Base-by-base conservation (phyloP, 1,140 invertebrate species). In the Micrasema minimum region DNA sequence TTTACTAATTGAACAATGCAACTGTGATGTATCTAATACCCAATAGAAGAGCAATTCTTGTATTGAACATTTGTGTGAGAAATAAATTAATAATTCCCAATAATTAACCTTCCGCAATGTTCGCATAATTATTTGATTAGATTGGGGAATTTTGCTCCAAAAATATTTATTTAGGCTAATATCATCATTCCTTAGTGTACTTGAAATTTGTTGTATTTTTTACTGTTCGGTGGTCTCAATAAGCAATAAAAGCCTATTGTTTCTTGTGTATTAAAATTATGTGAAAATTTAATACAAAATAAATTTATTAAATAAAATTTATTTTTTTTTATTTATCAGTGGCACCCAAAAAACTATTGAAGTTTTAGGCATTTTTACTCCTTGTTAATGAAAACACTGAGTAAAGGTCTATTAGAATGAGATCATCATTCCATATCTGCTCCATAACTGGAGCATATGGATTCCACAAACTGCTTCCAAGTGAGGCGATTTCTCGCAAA, bases 1-100 rank as follows among this genome's bases (percentile, higher is more conserved):
- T 31, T 31, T 31, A 31, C 26, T 4, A 31, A 31, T 31, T 59
- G 16, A 59, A 59, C 14, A 59, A 59, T 41, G 35, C 35, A 64
- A 64, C 59, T 64, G 59, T 64, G 59, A 64, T 64, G 59, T 64
- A 64, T 64, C 22, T 64, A 48, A 46, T 64, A 64, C 59, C 43
- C 55, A 59, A 14, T 59, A 38, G 16, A 38, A 22, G 20, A 59
- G n/a, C 1, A 31, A 31, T 2, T 31, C 26, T 20, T 22, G 14
- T 41, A 59, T 51, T 46, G 2, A 46, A 46, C n/a, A 46, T 46
- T 16, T 6, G 12, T 55, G 51, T 31, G 23, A 55, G 16, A 23
- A 41, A 59, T 10, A 23, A 41, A 37, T 23, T 57, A n/a, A 9
- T 37, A 59, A 16, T 38, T 38, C 11, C 9, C 11, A 9, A 12